phyloP scores from a whole-genome alignment of 2,113 vertebrate species.

The Tetraodon nigroviridis region DNA sequence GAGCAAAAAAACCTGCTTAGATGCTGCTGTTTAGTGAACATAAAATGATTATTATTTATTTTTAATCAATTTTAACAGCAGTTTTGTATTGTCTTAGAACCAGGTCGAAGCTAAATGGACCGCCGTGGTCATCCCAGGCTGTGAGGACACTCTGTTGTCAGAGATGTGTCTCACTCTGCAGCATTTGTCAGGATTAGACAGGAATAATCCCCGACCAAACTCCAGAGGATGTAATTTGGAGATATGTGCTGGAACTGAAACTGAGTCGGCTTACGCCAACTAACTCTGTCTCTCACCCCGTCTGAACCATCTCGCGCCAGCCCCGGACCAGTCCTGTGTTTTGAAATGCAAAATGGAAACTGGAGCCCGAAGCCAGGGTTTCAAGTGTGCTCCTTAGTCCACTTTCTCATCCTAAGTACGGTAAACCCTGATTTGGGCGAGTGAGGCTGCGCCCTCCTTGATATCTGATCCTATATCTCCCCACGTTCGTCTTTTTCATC shows the following conservation, averaged over 20 bases:
- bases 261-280: slow-evolving; percentile 59
- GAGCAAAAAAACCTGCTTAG: slow-evolving; percentile 5
- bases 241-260: slow-evolving; percentile 65
- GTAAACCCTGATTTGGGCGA: slow-evolving; percentile 47
- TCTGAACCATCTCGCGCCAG: slow-evolving; percentile 41
- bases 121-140: slow-evolving; percentile 49
- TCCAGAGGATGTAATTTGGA: slow-evolving; percentile 69
- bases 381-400: slow-evolving; percentile 53
- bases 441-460: slow-evolving; percentile 40
- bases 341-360: slow-evolving; percentile 46
- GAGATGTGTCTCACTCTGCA: slow-evolving; percentile 62
- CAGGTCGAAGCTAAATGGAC: slow-evolving; percentile 21
- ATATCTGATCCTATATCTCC: slow-evolving; percentile 64
- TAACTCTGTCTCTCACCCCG: slow-evolving; percentile 51
- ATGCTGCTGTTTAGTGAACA: too few relatives aligned
- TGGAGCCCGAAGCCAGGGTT: slow-evolving; percentile 9
- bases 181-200: slow-evolving; percentile 73
- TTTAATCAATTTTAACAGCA: not conserved
- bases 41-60: not conserved
- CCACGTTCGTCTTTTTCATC: slow-evolving; percentile 59
- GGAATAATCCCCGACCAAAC: slow-evolving; percentile 71
- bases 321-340: slow-evolving; percentile 36
- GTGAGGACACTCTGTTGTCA: slow-evolving; percentile 56
- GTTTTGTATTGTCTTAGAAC: not conserved
- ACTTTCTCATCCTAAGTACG: slow-evolving; percentile 41